These are phyloP conservation scores for Eubasilissa splendida DNA, from an alignment of 2,888 invertebrate species.

Conservation along the genomic window DNA sequence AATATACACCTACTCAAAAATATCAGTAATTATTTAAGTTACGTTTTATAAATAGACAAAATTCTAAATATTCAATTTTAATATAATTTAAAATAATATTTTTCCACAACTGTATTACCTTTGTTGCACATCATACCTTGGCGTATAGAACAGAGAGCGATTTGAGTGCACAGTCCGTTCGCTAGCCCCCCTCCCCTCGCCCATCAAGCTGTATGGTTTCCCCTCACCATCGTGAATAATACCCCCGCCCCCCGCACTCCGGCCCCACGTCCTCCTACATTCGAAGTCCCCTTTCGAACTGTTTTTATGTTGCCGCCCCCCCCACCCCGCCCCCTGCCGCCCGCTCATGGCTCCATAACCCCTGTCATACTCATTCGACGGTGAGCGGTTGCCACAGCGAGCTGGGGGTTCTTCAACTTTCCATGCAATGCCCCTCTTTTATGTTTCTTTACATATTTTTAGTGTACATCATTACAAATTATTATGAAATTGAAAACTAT, in stretches of 20 bases:
- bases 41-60: too few species aligned
- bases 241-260: slow-evolving; percentile 42
- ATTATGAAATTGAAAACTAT: not conserved
- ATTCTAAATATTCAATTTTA: too few species aligned
- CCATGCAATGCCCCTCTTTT: not conserved
- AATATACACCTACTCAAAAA: too few species aligned
- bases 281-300: slow-evolving; percentile 58
- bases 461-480: too few species aligned
- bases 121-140: slow-evolving; percentile 1
- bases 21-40: too few species aligned
- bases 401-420: slow-evolving; percentile 12
- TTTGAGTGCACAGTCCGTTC: slow-evolving; percentile 59
- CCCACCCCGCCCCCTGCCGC: slow-evolving; percentile 28
- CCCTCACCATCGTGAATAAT: slow-evolving; percentile 56
- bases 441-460: too few species aligned
- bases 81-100: not conserved
- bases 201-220: slow-evolving; percentile 52
- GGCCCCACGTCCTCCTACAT: slow-evolving; percentile 44
- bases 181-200: slow-evolving; percentile 49
- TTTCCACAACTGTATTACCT: not conserved
- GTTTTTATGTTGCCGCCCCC: slow-evolving; percentile 57
- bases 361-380: slow-evolving; percentile 49
- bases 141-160: slow-evolving; percentile 57
- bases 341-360: slow-evolving; percentile 38
- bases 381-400: slow-evolving; percentile 48